These are phyloP conservation scores for Pemphigus obesinymphae DNA, from an alignment of 1,140 invertebrate species.

Conservation along the genomic window DNA sequence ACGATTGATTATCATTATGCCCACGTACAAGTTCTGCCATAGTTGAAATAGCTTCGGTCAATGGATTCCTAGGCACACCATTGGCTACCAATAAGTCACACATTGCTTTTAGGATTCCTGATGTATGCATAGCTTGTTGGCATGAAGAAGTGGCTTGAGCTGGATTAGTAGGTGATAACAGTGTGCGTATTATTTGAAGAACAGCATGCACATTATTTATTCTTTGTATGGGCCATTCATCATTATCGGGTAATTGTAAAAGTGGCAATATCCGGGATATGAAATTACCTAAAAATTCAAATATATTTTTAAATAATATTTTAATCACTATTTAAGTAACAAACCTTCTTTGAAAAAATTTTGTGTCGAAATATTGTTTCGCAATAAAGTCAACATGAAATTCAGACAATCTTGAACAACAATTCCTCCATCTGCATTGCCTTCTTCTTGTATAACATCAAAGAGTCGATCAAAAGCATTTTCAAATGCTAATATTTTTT, in stretches of 20 bases:
- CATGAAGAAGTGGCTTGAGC: conserved; percentile 71
- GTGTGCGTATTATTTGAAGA: conserved; percentile 77
- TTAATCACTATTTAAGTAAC: conserved; percentile 18
- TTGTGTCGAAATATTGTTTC: conserved; percentile 95
- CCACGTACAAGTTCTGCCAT: conserved; percentile 93
- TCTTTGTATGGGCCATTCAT: conserved; percentile 90
- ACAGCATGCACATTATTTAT: conserved; percentile 89
- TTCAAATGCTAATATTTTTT: conserved; percentile 99
- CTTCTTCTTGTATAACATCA: conserved; percentile 88
- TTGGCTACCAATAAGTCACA: conserved; percentile 89
- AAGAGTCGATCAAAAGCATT: conserved; percentile 96
- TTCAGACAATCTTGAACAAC: conserved; percentile 96
- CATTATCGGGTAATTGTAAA: conserved; percentile 69
- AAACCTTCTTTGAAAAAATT: conserved; percentile 96
- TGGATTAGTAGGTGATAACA: conserved; percentile 85
- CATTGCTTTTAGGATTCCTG: conserved; percentile 73
- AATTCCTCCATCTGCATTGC: conserved; percentile 89
- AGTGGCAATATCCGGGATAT: conserved; percentile 84
- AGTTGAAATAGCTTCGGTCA: conserved; percentile 93
- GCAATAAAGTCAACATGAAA: conserved; percentile 89
- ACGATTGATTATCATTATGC: conserved; percentile 85
- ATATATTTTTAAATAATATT: neutral
- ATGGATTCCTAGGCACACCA: conserved; percentile 92
- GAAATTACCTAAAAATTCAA: conserved; percentile 63
- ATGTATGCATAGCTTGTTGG: conserved; percentile 82